A percentile compares a stretch with the other conserved stretches of the same genome.
Conservation (phyloP, 1,140 invertebrate genomes). For the Brachionus paranguensis region DNA sequence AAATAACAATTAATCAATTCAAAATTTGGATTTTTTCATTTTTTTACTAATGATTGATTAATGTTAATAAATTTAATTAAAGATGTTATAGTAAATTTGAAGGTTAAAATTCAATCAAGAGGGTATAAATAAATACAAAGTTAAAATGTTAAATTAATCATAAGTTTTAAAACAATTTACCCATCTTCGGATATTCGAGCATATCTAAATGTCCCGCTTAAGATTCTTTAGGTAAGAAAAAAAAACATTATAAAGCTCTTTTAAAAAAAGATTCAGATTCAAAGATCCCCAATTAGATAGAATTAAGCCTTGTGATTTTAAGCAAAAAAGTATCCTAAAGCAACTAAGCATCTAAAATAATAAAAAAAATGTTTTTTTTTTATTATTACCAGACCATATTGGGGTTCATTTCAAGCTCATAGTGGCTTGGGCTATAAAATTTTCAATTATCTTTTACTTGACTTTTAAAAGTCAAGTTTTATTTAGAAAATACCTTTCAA, state of each 20-base stretch:
- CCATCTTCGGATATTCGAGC: neutral
- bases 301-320: constrained; percentile 6
- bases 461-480: neutral
- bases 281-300: neutral
- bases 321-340: neutral
- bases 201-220: constrained; percentile 24
- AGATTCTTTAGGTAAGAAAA: neutral
- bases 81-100: neutral
- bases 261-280: neutral
- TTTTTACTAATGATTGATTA: neutral
- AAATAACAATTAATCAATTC: too few relatives aligned
- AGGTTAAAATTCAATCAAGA: neutral
- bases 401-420: neutral
- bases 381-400: constrained; percentile 1
- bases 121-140: neutral
- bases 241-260: neutral
- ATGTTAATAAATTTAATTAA: neutral
- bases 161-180: neutral
- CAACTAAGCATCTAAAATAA: neutral
- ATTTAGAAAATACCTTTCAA: constrained; percentile 47
- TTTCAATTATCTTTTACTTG: neutral
- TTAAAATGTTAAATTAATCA: neutral
- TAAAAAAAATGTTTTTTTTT: neutral
- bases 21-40: too few relatives aligned
- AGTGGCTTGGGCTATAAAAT: neutral